A percentile compares a stretch with the other conserved stretches of the same genome.
phyloP scores from a whole-genome alignment of 2,888 invertebrate species.

The Euplagia quadripunctaria region DNA sequence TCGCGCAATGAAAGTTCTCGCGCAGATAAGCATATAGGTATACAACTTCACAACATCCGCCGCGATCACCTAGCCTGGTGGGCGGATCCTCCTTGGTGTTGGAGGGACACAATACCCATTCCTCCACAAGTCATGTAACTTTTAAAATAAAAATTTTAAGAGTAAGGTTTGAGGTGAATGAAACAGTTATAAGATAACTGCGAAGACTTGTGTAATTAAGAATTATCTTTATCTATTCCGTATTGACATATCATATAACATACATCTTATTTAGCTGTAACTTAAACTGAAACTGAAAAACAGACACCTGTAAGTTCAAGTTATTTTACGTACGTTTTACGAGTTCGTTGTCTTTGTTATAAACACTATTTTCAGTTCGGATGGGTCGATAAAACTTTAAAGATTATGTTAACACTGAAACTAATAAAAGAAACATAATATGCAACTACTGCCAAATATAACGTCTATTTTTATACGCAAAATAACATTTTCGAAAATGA shows the following conservation, averaged over 20 bases:
- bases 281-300: conserved; percentile 29
- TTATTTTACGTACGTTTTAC: conserved; percentile 76
- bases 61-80: no score
- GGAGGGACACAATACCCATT: no score
- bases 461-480: conserved; percentile 27
- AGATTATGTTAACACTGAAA: conserved; percentile 64
- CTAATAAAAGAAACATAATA: conserved; percentile 61
- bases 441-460: conserved; percentile 36
- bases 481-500: conserved; percentile 20
- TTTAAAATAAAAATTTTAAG: not conserved
- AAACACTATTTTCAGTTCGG: conserved; percentile 76
- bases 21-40: no score
- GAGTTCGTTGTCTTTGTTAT: conserved; percentile 84
- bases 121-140: no score
- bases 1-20: no score
- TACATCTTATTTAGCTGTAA: not conserved
- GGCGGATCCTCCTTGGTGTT: no score
- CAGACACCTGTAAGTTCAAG: conserved; percentile 56
- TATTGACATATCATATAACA: not conserved
- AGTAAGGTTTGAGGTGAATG: not conserved
- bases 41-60: no score
- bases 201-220: not conserved
- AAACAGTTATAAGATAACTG: not conserved
- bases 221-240: not conserved
- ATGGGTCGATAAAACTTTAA: conserved; percentile 65